Percentiles rank a stretch among this genome's conserved stretches.
phyloP scores from a whole-genome alignment of 1,140 invertebrate species.

The Drosophila yakuba region DNA sequence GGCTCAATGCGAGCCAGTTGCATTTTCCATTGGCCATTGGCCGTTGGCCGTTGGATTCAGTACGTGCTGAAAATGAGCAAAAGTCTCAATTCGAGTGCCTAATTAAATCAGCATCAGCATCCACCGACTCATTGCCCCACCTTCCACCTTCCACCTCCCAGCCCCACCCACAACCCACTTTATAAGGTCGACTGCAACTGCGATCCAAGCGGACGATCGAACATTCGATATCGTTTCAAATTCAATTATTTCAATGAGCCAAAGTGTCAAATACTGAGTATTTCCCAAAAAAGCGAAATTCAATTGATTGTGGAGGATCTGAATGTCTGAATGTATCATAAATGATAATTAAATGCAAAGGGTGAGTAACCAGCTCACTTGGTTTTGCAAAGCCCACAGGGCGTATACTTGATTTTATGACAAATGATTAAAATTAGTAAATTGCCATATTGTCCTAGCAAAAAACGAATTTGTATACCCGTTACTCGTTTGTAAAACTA shows the following conservation, averaged over 20 bases:
- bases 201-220: constrained; percentile 9
- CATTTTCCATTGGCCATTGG: constrained; percentile 31
- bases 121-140: too few species aligned
- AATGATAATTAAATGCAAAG: neutral
- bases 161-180: neutral
- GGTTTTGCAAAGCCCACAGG: neutral
- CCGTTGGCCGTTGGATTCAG: constrained; percentile 19
- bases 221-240: constrained; percentile 42
- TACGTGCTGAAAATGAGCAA: constrained; percentile 65
- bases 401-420: constrained; percentile 1
- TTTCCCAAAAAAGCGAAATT: constrained; percentile 56
- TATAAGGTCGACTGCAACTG: neutral
- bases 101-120: constrained; percentile 71
- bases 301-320: constrained; percentile 53
- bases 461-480: too few species aligned
- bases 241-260: constrained; percentile 72
- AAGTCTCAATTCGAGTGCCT: constrained; percentile 64
- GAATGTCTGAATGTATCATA: neutral
- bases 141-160: neutral
- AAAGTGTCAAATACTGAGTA: constrained; percentile 56
- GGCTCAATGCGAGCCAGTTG: constrained; percentile 38
- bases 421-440: neutral
- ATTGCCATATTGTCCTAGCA: neutral
- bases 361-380: neutral
- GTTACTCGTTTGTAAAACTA: too few species aligned